A percentile compares a stretch with the other conserved stretches of the same genome.
Evolutionary conservation across 2,888 invertebrate genomes (phyloP).

Genomic region (Harmothoe impar): DNA sequence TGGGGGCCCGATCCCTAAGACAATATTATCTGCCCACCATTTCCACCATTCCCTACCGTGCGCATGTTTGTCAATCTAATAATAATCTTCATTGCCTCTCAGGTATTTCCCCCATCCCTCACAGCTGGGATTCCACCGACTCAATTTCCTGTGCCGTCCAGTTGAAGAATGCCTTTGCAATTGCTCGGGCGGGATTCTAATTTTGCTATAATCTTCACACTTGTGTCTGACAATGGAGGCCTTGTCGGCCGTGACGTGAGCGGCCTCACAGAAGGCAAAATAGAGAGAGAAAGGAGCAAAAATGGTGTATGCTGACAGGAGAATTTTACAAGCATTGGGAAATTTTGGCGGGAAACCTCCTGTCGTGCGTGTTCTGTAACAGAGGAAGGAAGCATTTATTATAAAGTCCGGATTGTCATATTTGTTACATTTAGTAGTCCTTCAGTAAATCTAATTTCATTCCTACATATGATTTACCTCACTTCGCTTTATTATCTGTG

Average conservation of each 20-base stretch:
- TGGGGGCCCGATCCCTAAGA: not conserved
- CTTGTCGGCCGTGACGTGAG: not conserved
- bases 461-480: too few species aligned
- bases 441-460: too few species aligned
- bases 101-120: not conserved
- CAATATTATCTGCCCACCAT: not conserved
- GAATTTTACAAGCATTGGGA: too few species aligned
- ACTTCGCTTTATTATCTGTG: too few species aligned
- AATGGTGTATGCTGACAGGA: too few species aligned
- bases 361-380: too few species aligned
- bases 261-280: not conserved
- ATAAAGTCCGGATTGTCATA: too few species aligned
- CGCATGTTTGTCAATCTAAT: constrained; percentile 12
- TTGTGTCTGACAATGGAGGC: not conserved
- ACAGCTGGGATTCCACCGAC: not conserved
- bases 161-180: not conserved
- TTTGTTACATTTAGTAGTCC: too few species aligned
- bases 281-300: not conserved
- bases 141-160: not conserved
- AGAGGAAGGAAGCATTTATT: too few species aligned
- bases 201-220: constrained; percentile 12
- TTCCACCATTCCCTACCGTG: not conserved
- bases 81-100: constrained; percentile 38
- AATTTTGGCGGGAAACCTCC: too few species aligned
- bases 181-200: not conserved